phyloP scores from a whole-genome alignment of 2,888 invertebrate genomes.

The Caenorhabditis sp. region DNA sequence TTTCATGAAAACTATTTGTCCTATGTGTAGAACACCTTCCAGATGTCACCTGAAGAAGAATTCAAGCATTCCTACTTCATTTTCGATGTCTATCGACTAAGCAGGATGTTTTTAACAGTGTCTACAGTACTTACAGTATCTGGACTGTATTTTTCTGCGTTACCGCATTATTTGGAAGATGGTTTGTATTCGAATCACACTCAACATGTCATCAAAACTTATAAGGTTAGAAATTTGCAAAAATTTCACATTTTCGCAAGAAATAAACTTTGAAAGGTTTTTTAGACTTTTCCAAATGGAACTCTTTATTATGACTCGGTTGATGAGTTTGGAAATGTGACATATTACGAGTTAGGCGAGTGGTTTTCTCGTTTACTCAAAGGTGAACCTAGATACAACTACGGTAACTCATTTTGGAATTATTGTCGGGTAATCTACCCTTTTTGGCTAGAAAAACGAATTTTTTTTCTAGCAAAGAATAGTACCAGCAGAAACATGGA shows the following conservation, averaged over 20 bases:
- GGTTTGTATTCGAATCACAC: slow-evolving; percentile 18
- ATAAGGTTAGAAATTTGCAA: slow-evolving; percentile 18
- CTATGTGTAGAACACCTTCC: neutral
- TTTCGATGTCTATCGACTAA: slow-evolving; percentile 19
- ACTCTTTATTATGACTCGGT: slow-evolving; percentile 15
- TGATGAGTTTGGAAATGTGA: slow-evolving; percentile 9
- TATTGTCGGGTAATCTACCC: slow-evolving; percentile 20
- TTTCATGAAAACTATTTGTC: neutral
- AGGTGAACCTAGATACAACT: slow-evolving; percentile 25
- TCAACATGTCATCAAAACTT: slow-evolving; percentile 13
- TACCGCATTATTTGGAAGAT: slow-evolving; percentile 27
- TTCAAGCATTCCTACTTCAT: slow-evolving; percentile 20
- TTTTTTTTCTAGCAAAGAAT: slow-evolving; percentile 12
- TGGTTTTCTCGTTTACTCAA: slow-evolving; percentile 30
- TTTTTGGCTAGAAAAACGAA: neutral
- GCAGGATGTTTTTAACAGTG: slow-evolving; percentile 19
- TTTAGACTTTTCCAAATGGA: slow-evolving; percentile 20
- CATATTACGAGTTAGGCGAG: slow-evolving; percentile 7
- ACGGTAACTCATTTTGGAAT: slow-evolving; percentile 29
- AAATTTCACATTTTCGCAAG: slow-evolving; percentile 2
- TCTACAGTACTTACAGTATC: slow-evolving; percentile 21
- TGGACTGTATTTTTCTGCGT: slow-evolving; percentile 33
- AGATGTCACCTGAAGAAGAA: slow-evolving; percentile 16
- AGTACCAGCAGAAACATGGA: slow-evolving; percentile 22
- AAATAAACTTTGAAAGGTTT: too few relatives aligned